Conservation (phyloP, 2,888 invertebrate species). For the Octonoba sinensis region DNA sequence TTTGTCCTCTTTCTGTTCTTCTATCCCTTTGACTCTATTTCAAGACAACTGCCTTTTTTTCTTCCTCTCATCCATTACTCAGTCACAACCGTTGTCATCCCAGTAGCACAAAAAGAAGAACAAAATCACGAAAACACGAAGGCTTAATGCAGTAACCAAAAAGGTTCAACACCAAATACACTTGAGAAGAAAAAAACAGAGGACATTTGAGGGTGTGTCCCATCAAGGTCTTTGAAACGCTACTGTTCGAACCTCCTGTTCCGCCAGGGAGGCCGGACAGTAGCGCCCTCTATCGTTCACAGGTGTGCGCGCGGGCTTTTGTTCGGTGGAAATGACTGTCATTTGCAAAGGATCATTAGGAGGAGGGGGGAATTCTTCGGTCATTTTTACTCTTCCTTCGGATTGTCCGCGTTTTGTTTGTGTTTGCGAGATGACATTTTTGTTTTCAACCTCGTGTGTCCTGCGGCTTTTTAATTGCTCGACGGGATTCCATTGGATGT, state of each 20-base stretch:
- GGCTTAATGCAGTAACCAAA: not conserved
- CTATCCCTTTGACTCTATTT: not conserved
- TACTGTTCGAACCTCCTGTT: constrained; percentile 58
- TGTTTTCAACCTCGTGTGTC: too few relatives aligned
- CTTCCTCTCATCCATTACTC: not conserved
- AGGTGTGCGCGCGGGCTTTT: constrained; percentile 38
- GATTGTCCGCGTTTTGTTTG: constrained; percentile 5
- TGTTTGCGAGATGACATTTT: not conserved
- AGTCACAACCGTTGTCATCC: constrained; percentile 6
- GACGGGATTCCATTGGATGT: too few relatives aligned
- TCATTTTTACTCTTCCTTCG: not conserved
- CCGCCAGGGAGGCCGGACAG: constrained; percentile 48
- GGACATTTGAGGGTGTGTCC: constrained; percentile 45
- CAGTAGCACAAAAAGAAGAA: constrained; percentile 25
- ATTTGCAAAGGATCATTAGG: constrained; percentile 35
- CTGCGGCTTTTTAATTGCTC: too few relatives aligned
- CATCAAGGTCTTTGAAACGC: constrained; percentile 48
- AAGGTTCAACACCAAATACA: too few relatives aligned
- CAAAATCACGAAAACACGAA: constrained; percentile 32
- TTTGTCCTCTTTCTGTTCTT: too few relatives aligned
- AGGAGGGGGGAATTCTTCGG: not conserved
- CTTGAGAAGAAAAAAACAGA: not conserved
- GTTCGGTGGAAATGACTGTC: constrained; percentile 43
- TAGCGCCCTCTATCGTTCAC: constrained; percentile 60
- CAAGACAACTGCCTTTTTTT: not conserved